Evolutionary conservation across 2,797 vertebrate species (phyloP).

Genomic region (Aythya fuligula): DNA sequence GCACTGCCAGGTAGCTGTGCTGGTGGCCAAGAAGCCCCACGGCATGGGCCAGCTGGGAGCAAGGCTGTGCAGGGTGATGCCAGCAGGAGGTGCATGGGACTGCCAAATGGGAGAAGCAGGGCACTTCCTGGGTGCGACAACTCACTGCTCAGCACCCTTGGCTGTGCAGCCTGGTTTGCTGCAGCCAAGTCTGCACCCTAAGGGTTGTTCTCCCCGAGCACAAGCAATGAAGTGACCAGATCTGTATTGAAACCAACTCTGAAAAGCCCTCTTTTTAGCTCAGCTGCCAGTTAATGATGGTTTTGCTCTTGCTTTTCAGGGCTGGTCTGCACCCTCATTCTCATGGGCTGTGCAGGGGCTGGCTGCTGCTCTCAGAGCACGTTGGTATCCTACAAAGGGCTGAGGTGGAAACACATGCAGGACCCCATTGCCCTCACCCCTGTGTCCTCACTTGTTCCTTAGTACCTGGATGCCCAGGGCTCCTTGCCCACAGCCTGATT

Average conservation of each 20-base stretch:
- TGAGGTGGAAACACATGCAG: fast-evolving
- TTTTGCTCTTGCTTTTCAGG: neutral
- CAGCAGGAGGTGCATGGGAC: neutral
- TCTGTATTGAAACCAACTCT: neutral
- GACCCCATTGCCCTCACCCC: neutral
- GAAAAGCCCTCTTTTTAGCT: neutral
- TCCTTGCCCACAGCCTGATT: neutral
- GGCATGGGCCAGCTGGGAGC: no score
- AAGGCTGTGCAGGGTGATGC: neutral
- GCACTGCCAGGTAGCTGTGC: no score
- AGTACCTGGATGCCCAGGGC: no score
- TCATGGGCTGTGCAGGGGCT: neutral
- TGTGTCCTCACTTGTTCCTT: neutral
- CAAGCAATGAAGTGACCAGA: neutral
- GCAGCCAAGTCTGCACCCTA: fast-evolving
- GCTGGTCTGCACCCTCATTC: neutral
- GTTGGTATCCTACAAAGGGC: neutral
- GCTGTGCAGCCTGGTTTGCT: neutral
- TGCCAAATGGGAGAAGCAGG: neutral
- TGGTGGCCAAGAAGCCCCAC: no score
- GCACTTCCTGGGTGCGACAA: neutral
- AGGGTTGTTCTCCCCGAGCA: neutral
- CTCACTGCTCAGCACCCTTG: fast-evolving
- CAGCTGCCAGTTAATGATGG: fast-evolving
- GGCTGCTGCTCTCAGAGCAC: neutral